Conservation (phyloP, 1,140 invertebrate species). For the Adoxophyes honmai region DNA sequence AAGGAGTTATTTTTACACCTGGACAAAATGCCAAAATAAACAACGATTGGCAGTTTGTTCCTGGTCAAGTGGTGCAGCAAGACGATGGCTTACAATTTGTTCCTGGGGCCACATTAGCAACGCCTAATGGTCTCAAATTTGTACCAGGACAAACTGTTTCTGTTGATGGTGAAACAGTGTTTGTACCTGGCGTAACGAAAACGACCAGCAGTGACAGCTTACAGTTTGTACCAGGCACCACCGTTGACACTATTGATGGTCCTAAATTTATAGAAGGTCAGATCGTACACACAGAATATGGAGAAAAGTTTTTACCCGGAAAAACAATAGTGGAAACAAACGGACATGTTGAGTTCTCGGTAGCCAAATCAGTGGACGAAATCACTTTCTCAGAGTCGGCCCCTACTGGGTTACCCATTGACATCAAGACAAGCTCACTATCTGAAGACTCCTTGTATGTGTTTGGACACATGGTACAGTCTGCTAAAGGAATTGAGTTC, state of each 20-base stretch:
- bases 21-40: constrained; percentile 81
- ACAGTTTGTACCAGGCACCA: constrained; percentile 82
- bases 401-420: constrained; percentile 78
- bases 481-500: constrained; percentile 82
- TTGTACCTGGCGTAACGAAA: constrained; percentile 78
- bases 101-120: constrained; percentile 81
- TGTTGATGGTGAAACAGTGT: constrained; percentile 70
- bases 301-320: constrained; percentile 80
- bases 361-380: constrained; percentile 79
- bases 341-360: constrained; percentile 78
- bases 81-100: constrained; percentile 78
- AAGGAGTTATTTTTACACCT: constrained; percentile 80
- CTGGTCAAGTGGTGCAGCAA: constrained; percentile 78
- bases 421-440: constrained; percentile 78
- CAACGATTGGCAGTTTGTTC: constrained; percentile 79
- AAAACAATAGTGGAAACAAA: constrained; percentile 72
- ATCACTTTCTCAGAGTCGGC: constrained; percentile 76
- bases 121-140: constrained; percentile 81
- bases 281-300: constrained; percentile 77
- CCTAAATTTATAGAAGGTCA: constrained; percentile 83
- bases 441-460: constrained; percentile 78
- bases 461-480: constrained; percentile 84
- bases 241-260: constrained; percentile 81
- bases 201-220: constrained; percentile 36
- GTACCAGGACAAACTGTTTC: constrained; percentile 81